phyloP scores from a whole-genome alignment of 2,113 vertebrate species.

The Atlantisia rogersi region DNA sequence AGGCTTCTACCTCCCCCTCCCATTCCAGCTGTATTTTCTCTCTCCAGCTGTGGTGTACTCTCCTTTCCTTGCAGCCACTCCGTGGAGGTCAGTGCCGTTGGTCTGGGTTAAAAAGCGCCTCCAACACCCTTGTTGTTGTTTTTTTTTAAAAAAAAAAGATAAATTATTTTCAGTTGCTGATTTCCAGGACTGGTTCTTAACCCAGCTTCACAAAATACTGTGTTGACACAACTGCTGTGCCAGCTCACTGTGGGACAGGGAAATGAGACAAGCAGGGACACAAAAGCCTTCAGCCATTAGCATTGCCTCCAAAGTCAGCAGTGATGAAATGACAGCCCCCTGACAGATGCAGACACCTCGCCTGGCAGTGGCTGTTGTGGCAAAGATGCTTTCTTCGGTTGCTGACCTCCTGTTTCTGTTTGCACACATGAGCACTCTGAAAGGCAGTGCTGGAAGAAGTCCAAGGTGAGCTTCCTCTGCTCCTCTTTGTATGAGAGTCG shows the following conservation, averaged over 20 bases:
- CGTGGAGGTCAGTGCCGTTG: not conserved
- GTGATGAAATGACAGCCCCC: not conserved
- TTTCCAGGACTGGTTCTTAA: not conserved
- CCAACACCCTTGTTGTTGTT: too few relatives aligned
- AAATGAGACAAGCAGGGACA: not conserved
- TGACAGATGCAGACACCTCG: not conserved
- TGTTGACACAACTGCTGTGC: not conserved
- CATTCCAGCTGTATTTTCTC: not conserved
- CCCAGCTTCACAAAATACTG: not conserved
- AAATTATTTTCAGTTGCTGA: not conserved
- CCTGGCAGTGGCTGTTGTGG: not conserved
- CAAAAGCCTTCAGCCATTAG: not conserved
- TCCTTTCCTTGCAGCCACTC: not conserved
- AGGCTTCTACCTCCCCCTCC: not conserved
- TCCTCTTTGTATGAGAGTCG: rapidly evolving
- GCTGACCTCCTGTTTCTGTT: not conserved
- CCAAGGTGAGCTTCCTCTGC: not conserved
- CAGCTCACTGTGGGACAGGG: not conserved
- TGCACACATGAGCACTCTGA: not conserved
- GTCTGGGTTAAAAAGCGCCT: not conserved
- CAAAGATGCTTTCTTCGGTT: not conserved
- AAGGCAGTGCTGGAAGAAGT: not conserved
- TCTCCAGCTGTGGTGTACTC: not conserved
- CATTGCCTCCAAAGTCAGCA: not conserved
- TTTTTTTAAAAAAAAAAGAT: not conserved